These are phyloP conservation scores for Cephus runcator DNA, from an alignment of 2,888 invertebrate genomes.

Conservation along the genomic window DNA sequence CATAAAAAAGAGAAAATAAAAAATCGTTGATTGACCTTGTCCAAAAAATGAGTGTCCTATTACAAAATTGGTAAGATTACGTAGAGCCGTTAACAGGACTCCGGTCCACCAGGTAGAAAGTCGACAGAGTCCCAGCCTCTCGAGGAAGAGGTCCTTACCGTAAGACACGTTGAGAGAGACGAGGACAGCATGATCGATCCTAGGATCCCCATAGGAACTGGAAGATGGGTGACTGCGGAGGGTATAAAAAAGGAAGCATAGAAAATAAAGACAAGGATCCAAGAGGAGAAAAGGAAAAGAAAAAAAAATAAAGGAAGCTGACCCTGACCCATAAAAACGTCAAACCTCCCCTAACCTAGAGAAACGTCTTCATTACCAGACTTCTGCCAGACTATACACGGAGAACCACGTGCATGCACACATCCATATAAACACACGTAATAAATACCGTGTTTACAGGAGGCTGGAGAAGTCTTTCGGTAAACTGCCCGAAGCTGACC, in stretches of 20 bases:
- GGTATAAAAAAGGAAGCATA: conserved; percentile 8
- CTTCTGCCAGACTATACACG: neutral
- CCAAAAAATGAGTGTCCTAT: conserved; percentile 38
- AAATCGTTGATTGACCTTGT: too few relatives aligned
- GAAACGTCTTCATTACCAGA: conserved; percentile 64
- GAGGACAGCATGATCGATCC: conserved; percentile 3
- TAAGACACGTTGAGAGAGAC: conserved; percentile 21
- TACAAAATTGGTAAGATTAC: conserved; percentile 62
- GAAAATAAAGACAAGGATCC: conserved; percentile 10
- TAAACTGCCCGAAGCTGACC: conserved; percentile 13
- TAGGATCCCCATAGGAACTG: conserved; percentile 14
- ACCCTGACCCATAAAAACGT: conserved; percentile 64
- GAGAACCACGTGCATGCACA: neutral
- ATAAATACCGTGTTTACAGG: conserved; percentile 10
- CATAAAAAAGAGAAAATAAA: conserved; percentile 40
- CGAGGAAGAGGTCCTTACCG: conserved; percentile 32
- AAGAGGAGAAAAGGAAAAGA: conserved; percentile 7
- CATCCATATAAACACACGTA: neutral
- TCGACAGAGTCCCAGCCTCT: conserved; percentile 28
- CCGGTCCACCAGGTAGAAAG: conserved; percentile 25
- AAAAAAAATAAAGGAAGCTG: conserved; percentile 45
- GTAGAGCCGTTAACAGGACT: conserved; percentile 58
- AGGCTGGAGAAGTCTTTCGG: conserved; percentile 23
- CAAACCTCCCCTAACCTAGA: conserved; percentile 65
- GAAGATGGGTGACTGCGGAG: conserved; percentile 13